phyloP scores from a whole-genome alignment of 2,113 vertebrate genomes.

The Rhynchopsitta pachyrhyncha region DNA sequence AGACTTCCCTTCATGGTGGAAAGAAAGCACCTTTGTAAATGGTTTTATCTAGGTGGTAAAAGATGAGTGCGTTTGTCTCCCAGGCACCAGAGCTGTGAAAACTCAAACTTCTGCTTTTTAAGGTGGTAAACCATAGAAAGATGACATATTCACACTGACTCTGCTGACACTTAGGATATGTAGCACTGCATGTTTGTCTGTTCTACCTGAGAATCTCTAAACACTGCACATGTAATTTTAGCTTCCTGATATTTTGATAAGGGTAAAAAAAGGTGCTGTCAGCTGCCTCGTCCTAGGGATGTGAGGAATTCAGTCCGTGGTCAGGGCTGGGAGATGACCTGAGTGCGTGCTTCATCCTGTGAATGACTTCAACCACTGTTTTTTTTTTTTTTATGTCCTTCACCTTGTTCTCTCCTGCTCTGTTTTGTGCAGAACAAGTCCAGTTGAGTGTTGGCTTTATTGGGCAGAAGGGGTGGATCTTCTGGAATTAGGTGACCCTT shows the following conservation, averaged over 20 bases:
- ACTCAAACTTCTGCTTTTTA: background rate
- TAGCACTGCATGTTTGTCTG: background rate
- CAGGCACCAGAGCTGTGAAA: background rate
- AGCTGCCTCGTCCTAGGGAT: background rate
- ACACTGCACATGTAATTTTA: background rate
- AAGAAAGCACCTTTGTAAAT: background rate
- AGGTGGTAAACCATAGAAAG: background rate
- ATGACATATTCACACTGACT: background rate
- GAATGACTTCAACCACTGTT: background rate
- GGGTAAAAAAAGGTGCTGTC: background rate
- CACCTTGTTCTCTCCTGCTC: background rate
- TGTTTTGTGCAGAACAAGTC: background rate
- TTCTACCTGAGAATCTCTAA: background rate
- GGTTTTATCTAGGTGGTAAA: background rate
- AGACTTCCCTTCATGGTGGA: background rate
- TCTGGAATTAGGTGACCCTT: background rate
- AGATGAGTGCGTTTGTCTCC: background rate
- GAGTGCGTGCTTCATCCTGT: background rate
- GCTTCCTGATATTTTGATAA: background rate
- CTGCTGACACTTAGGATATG: background rate
- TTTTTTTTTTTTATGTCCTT: background rate
- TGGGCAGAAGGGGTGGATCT: background rate
- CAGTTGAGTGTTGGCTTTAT: background rate
- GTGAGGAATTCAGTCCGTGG: background rate
- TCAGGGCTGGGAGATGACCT: background rate